Percentiles rank a stretch among this genome's conserved stretches.
Evolutionary conservation across 2,888 invertebrate species (phyloP).

Genomic region (Drosophila robusta): DNA sequence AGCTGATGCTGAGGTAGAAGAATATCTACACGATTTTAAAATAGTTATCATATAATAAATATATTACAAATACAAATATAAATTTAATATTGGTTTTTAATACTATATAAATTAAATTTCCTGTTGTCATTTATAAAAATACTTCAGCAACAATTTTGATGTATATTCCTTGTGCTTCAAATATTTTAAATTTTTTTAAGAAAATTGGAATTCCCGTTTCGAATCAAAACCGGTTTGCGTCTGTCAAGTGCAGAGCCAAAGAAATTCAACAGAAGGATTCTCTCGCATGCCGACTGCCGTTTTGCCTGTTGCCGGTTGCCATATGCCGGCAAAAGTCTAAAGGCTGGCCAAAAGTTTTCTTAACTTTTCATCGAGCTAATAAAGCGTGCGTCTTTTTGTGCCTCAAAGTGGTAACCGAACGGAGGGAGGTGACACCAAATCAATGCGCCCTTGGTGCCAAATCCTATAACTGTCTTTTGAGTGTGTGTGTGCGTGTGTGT

Average conservation of each 20-base stretch:
- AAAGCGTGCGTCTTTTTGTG: constrained; percentile 62
- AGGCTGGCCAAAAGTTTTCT: constrained; percentile 57
- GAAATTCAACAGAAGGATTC: constrained; percentile 20
- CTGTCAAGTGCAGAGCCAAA: constrained; percentile 37
- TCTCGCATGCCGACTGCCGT: constrained; percentile 19
- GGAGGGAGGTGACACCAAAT: constrained; percentile 53
- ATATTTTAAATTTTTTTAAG: too few species aligned
- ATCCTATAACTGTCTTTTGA: constrained; percentile 24
- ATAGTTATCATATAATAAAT: background rate
- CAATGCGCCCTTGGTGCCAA: constrained; percentile 59
- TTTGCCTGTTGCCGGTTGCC: constrained; percentile 11
- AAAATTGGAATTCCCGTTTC: too few species aligned
- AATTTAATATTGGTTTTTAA: too few species aligned
- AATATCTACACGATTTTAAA: background rate
- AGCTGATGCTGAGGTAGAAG: background rate
- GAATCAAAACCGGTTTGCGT: background rate
- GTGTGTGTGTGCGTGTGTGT: constrained; percentile 13
- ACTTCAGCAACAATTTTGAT: too few species aligned
- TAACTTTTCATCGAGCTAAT: constrained; percentile 72
- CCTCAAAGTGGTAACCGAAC: constrained; percentile 40
- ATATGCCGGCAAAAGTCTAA: constrained; percentile 1
- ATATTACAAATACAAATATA: background rate
- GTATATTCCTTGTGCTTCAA: too few species aligned
- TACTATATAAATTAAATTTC: too few species aligned
- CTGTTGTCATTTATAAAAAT: too few species aligned